Percentiles rank a stretch among this genome's conserved stretches.
These are phyloP conservation scores for Callitettix versicolor DNA, from an alignment of 1,140 invertebrate genomes.

Conservation along the genomic window DNA sequence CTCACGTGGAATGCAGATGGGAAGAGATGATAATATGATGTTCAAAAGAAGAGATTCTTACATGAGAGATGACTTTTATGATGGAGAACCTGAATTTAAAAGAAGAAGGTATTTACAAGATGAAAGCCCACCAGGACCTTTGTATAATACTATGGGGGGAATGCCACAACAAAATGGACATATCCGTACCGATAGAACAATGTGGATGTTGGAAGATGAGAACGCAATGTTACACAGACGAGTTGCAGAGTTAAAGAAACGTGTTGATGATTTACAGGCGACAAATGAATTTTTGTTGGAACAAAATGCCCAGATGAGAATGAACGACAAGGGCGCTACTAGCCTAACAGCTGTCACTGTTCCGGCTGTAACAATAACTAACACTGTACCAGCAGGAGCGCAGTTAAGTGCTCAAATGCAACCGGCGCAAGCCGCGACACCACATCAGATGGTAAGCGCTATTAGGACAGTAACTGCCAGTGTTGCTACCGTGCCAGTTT, in stretches of 20 bases:
- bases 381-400: conserved; percentile 31
- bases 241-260: conserved; percentile 62
- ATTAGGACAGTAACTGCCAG: conserved; percentile 47
- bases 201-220: conserved; percentile 56
- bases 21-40: not conserved
- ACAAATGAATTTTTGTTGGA: conserved; percentile 72
- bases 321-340: conserved; percentile 45
- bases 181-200: conserved; percentile 8
- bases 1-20: not conserved
- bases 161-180: conserved; percentile 10
- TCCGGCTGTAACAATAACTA: conserved; percentile 45
- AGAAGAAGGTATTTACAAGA: not conserved
- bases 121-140: not conserved
- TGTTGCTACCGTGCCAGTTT: conserved; percentile 52
- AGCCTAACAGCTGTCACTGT: conserved; percentile 41
- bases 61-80: not conserved
- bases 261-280: conserved; percentile 39
- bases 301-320: conserved; percentile 65
- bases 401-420: conserved; percentile 8
- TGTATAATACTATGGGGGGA: not conserved
- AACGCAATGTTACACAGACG: conserved; percentile 57
- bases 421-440: conserved; percentile 33
- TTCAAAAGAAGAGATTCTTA: conserved; percentile 1
- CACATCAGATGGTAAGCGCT: conserved; percentile 39
- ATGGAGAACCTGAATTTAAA: not conserved